Base-by-base conservation (phyloP, 2,888 invertebrate species). In the Clunio marinus region DNA sequence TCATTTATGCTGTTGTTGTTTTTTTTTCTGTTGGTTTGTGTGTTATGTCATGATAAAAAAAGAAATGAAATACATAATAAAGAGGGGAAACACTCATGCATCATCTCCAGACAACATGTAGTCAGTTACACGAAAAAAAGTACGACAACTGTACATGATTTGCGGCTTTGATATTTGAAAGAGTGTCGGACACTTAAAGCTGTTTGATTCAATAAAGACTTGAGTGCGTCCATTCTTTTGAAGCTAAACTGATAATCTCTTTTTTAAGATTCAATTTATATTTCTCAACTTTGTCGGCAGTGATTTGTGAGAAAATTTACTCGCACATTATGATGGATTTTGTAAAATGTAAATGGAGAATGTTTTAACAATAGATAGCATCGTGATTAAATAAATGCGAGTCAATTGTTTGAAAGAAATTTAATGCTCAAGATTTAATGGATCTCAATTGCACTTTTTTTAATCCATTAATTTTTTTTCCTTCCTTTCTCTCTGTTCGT, bases 1-100 rank as follows among this genome's bases (percentile, higher is more conserved):
- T n/a, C n/a, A n/a, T 51, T 51, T 51, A 51, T 51, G 51, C 51
- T 51, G 51, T 51, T 51, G 51, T 51, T 51, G 51, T 41, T 41
- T 4, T 8, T 32, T 32, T 32, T 32, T 32, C 32, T 32, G 4
- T 32, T n/a, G n/a, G n/a, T n/a, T n/a, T 10, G 7, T 2, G 17
- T 20, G 51, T 51, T 51, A 51, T 51, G 51, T 51, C 51, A 51
- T n/a, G 51, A 51, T 51, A 51, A 51, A 51, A 22, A 51, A 51
- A 51, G 3, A 13, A 17, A n/a, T n/a, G n/a, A 51, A 22, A 51
- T 20, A 2, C 7, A 13, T n/a, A n/a, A n/a, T n/a, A n/a, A n/a
- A n/a, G 13, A 22, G 17, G 51, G 3, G 51, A 51, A 22, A 51
- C 51, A 3, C 4, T 7, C 51, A 51, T 51, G 51, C 51, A 51